phyloP scores from a whole-genome alignment of 2,888 invertebrate species.

The Caenorhabditis macrosperma region DNA sequence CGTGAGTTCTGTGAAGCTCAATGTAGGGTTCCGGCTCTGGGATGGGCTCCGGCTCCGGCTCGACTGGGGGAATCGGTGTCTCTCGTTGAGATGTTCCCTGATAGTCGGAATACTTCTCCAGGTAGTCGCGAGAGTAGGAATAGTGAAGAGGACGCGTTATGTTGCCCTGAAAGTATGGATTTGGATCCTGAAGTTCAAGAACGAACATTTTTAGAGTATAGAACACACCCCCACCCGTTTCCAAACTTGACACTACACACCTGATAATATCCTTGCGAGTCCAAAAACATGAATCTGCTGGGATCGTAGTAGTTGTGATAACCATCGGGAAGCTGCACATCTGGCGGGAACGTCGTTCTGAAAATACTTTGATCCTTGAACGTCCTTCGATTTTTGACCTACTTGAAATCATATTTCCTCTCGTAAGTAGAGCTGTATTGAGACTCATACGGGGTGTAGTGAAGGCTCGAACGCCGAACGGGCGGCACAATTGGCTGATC shows the following conservation, averaged over 20 bases:
- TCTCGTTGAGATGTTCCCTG: constrained; percentile 6
- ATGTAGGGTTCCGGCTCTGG: constrained; percentile 18
- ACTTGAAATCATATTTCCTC: constrained; percentile 53
- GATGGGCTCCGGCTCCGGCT: constrained; percentile 26
- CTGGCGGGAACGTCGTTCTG: constrained; percentile 36
- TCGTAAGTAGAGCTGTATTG: constrained; percentile 13
- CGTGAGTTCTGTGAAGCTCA: constrained; percentile 13
- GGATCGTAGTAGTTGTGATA: constrained; percentile 56
- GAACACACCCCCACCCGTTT: too few relatives aligned
- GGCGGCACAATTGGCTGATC: constrained; percentile 22
- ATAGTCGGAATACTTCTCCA: constrained; percentile 55
- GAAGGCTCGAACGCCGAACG: not conserved
- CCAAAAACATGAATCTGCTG: constrained; percentile 22
- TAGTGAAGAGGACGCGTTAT: constrained; percentile 48
- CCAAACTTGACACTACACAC: too few relatives aligned
- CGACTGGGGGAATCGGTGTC: constrained; percentile 18
- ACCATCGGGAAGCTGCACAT: constrained; percentile 50
- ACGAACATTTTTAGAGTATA: too few relatives aligned
- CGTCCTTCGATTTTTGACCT: not conserved
- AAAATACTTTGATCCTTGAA: not conserved
- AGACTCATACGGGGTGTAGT: constrained; percentile 15
- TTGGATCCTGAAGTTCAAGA: too few relatives aligned
- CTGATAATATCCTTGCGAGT: constrained; percentile 36
- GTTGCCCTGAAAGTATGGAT: constrained; percentile 11
- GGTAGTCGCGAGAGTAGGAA: constrained; percentile 28